phyloP scores from a whole-genome alignment of 2,113 vertebrate genomes.

The Columbina picui region DNA sequence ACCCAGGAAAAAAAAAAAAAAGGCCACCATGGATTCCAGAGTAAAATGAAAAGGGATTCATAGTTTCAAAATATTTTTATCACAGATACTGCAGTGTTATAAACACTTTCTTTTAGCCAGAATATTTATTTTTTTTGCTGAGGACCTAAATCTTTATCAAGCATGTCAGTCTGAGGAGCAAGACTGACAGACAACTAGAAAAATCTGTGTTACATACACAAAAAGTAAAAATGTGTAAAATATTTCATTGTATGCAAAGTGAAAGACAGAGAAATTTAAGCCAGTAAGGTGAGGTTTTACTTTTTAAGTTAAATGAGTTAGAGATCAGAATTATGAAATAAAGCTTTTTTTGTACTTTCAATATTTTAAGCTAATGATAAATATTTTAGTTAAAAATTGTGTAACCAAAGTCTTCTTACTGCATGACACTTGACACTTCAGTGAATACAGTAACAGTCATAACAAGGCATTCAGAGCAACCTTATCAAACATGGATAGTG shows the following conservation, averaged over 20 bases:
- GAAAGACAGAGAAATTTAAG: background rate
- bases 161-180: background rate
- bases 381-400: background rate
- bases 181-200: background rate
- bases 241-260: background rate
- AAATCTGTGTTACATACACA: background rate
- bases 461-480: background rate
- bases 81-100: background rate
- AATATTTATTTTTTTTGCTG: background rate
- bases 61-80: background rate
- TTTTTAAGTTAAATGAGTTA: background rate
- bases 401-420: background rate
- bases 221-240: background rate
- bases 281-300: background rate
- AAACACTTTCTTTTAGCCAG: background rate
- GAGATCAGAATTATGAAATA: background rate
- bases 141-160: background rate
- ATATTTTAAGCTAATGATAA: background rate
- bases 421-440: background rate
- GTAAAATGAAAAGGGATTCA: background rate
- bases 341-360: background rate
- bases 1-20: background rate
- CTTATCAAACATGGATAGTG: background rate
- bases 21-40: background rate
- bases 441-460: background rate